Evolutionary conservation across 2,888 invertebrate species (phyloP), one percentile per base, ranked within the genome.

Genomic region (Leptinotarsa peninsularis): DNA sequence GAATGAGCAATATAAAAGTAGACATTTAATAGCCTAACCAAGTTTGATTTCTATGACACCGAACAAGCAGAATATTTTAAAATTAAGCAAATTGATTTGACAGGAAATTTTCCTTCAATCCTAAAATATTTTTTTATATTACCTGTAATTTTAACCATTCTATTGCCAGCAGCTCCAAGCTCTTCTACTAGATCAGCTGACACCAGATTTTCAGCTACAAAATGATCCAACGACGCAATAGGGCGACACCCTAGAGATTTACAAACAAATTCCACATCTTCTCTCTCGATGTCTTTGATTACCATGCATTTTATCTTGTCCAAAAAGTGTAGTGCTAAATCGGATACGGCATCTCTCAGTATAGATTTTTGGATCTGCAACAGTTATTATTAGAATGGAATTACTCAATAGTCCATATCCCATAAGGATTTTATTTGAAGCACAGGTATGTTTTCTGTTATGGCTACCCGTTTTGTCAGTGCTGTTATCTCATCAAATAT

Each of bases 271-370:
- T 99, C 97, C 82, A 99, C 96, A 84, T 99, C 99, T 88, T 99
- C 99, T 71, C 99, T 93, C 88, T 99, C 99, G 74, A 99, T 93
- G 86, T 99, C 99, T 88, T 98, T 98, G 71, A 99, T 93, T 1
- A 99, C 98, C 94, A 99, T 95, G 72, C 98, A 97, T 89, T 99
- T 99, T 88, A 99, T 97, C 90, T 99, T 99, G 86, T 98, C 98
- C 82, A 99, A 90, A 90, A 99, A 99, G 88, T 99, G 99, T 82
- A 99, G 91, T 1, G 99, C 99, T 84, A 99, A 90, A 88, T 99
- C 99, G 81, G 96, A 98, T 23, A 99, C 92, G 7, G 99, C 98
- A 91, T 99, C 99, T 82, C 98, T 95, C 78, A 93, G 88, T 84
- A 94, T 94, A 1, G 93, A 93, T 87, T 94, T 94, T 86, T 94